Base-by-base conservation (phyloP, 1,140 invertebrate genomes). In the Antheraea pernyi region DNA sequence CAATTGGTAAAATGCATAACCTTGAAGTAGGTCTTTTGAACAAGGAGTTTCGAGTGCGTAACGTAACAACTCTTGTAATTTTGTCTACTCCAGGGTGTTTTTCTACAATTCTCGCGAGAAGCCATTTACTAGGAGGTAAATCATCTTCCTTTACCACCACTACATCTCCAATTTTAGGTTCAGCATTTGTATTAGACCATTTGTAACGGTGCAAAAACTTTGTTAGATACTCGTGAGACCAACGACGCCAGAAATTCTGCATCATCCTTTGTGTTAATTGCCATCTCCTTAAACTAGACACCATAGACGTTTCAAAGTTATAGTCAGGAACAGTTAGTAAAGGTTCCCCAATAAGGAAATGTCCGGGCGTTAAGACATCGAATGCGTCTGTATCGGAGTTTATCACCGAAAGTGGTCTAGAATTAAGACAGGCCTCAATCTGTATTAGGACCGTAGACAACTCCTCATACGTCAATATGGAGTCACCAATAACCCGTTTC, bases 91-190 rank as follows among this genome's bases (percentile, higher is more conserved):
- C 72, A 9, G 60, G 46, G 46, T 70, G 68, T 9, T 19, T 72
- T 72, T 65, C 46, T n/a, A 70, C 30, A 19, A 68, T 59, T 59
- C 46, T 46, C 0, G 70, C 71, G 7, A 68, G 36, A 18, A 74
- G 42, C 68, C 72, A 73, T 61, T 60, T 70, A 8, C 69, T 36
- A 16, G 72, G 69, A 22, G 75, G 69, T n/a, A 74, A 48, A 60
- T 63, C 65, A 62, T 72, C 65, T n/a, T 76, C 75, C 18, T 68
- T 71, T 5, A 76, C 37, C 36, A 76, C 58, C 19, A 76, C 75
- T 0, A 73, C 16, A 67, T 73, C 69, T 6, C 62, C 62, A 39
- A 64, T 64, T 0, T 42, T 42, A 36, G 37, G 22, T 13, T 39
- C 37, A 1, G 1, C 9, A 64, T 39, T 64, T n/a, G n/a, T n/a